These are phyloP conservation scores for Anthoptus insignis DNA, from an alignment of 2,888 invertebrate genomes.

Conservation along the genomic window DNA sequence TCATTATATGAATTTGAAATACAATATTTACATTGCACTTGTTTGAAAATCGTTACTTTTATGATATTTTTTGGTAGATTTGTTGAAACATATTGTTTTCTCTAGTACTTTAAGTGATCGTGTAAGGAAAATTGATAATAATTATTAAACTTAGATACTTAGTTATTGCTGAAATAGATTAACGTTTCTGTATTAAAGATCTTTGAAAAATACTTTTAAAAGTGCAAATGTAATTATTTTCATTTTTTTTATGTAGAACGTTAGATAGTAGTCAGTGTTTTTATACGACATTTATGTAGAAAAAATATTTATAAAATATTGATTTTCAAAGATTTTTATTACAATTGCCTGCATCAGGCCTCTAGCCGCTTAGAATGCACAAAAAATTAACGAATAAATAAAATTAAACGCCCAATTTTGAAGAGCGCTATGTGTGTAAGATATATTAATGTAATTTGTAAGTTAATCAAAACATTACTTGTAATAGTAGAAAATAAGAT, in stretches of 20 bases:
- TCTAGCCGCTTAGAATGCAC: constrained; percentile 73
- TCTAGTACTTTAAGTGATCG: neutral
- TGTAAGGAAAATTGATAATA: constrained; percentile 31
- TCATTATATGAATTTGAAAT: no score
- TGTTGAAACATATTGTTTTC: no score
- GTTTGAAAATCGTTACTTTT: no score
- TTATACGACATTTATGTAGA: neutral
- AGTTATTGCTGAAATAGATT: constrained; percentile 26
- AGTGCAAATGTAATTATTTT: no score
- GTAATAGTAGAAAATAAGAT: constrained; percentile 20
- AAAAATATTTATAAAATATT: neutral
- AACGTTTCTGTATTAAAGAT: constrained; percentile 20
- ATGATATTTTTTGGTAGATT: no score
- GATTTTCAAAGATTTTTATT: constrained; percentile 40
- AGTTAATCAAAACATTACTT: neutral
- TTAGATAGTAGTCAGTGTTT: neutral
- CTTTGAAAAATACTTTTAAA: constrained; percentile 23
- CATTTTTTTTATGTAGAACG: neutral
- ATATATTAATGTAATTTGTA: constrained; percentile 5
- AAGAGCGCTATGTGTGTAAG: constrained; percentile 3
- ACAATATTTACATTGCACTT: no score
- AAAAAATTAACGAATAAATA: constrained; percentile 55
- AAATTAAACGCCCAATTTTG: constrained; percentile 29
- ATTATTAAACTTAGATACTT: constrained; percentile 23
- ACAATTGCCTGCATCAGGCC: constrained; percentile 52